Conservation (phyloP, 1,140 invertebrate genomes). For the Oreohelix idahoensis region DNA sequence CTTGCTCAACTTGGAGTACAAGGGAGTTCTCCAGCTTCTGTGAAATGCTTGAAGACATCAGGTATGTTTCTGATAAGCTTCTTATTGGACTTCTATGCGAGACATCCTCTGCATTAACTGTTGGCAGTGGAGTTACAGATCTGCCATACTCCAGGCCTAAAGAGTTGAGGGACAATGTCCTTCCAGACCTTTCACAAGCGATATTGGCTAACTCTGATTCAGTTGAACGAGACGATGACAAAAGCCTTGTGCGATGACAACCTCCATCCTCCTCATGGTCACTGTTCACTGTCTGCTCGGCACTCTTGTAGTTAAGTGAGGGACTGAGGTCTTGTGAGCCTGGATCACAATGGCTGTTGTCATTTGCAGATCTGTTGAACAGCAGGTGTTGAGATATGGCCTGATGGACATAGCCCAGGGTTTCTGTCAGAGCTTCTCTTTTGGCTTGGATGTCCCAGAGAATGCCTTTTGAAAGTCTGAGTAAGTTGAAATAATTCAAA, state of each 20-base stretch:
- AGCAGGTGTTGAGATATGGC: conserved; percentile 66
- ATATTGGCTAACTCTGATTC: neutral
- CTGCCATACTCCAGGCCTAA: neutral
- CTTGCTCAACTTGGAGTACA: conserved; percentile 23
- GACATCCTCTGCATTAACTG: neutral
- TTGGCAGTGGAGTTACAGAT: neutral
- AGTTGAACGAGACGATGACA: conserved; percentile 9
- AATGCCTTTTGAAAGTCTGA: conserved; percentile 58
- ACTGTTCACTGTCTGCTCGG: neutral
- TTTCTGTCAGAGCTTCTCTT: conserved; percentile 62
- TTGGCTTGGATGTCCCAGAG: conserved; percentile 68
- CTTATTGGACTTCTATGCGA: neutral
- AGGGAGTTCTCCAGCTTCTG: neutral
- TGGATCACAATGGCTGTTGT: neutral
- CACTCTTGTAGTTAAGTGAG: neutral
- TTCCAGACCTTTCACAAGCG: neutral
- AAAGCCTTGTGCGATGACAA: conserved; percentile 3
- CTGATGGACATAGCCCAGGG: conserved; percentile 65
- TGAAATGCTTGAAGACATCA: neutral
- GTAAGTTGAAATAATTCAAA: conserved; percentile 36
- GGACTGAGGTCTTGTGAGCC: neutral
- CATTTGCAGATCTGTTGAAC: conserved; percentile 51
- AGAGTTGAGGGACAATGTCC: neutral
- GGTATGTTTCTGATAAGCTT: neutral
- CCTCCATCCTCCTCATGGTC: conserved; percentile 1